Evolutionary conservation across 2,113 vertebrate species (phyloP).

Genomic region (Saccopteryx leptura): DNA sequence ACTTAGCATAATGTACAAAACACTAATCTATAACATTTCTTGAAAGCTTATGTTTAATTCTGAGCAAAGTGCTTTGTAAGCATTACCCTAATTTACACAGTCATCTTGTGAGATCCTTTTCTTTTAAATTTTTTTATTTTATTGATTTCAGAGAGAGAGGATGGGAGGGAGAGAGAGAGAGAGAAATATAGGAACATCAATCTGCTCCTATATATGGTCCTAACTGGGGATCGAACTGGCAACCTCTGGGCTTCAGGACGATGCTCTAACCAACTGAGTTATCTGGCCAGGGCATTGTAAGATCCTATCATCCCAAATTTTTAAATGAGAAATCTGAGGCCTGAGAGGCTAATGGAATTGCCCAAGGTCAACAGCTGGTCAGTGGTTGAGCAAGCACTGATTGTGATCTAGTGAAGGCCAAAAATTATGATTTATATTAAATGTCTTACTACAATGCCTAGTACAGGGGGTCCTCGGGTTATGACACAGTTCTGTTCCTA

Average conservation of each 20-base stretch:
- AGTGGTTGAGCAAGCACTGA: slow-evolving; percentile 6
- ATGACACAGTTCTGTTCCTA: too few relatives aligned
- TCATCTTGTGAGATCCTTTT: slow-evolving; percentile 30
- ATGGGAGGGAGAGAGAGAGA: too few relatives aligned
- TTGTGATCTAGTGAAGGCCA: background rate
- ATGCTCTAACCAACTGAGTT: too few relatives aligned
- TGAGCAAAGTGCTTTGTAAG: background rate
- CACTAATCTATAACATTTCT: background rate
- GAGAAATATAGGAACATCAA: too few relatives aligned
- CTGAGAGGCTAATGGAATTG: slow-evolving; percentile 58
- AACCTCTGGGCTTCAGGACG: too few relatives aligned
- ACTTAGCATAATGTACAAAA: background rate
- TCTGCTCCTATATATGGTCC: too few relatives aligned
- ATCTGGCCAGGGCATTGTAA: background rate
- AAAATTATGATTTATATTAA: background rate
- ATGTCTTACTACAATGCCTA: background rate
- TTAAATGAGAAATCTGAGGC: slow-evolving; percentile 48
- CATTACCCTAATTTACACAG: background rate
- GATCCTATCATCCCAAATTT: slow-evolving; percentile 36
- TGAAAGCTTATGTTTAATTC: slow-evolving; percentile 18
- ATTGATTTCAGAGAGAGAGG: too few relatives aligned
- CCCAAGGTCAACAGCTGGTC: background rate
- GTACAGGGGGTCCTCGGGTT: too few relatives aligned
- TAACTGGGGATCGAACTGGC: too few relatives aligned
- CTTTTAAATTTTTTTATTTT: too few relatives aligned